A percentile compares a stretch with the other conserved stretches of the same genome.
Evolutionary conservation across 2,797 vertebrate species (phyloP).

Genomic region (Hydrocynus forskahlii): DNA sequence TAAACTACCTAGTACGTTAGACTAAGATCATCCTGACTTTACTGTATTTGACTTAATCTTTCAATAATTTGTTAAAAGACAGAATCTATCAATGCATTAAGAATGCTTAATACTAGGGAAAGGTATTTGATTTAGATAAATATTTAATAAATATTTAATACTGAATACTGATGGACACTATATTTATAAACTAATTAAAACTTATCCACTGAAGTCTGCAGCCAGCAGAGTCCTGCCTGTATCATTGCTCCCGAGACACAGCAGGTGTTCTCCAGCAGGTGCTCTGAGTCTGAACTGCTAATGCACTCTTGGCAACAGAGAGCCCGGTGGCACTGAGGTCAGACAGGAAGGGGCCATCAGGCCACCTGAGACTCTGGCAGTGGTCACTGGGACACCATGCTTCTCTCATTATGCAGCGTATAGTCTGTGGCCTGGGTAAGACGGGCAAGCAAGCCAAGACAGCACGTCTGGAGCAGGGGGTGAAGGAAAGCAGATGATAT

Average conservation of each 20-base stretch:
- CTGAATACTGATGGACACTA: no score
- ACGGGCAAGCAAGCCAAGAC: background rate
- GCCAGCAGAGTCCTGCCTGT: background rate
- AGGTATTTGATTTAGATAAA: no score
- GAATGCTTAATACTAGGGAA: no score
- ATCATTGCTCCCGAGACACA: background rate
- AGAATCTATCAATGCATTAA: no score
- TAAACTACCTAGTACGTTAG: no score
- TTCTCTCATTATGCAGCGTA: slow-evolving; percentile 7
- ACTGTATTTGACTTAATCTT: no score
- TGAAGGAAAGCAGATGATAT: background rate
- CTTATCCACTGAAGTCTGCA: background rate
- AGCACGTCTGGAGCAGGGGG: slow-evolving; percentile 13
- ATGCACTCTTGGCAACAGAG: background rate
- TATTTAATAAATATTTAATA: no score
- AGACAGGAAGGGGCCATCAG: background rate
- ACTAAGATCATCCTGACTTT: no score
- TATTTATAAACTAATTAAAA: background rate
- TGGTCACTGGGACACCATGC: background rate
- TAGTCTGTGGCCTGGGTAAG: background rate
- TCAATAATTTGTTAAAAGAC: no score
- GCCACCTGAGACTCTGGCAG: slow-evolving; percentile 12
- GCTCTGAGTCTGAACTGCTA: background rate
- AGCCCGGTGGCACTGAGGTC: background rate
- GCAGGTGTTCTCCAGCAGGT: slow-evolving; percentile 15